Base-by-base conservation (phyloP, 2,888 invertebrate species). In the Blera fallax region DNA sequence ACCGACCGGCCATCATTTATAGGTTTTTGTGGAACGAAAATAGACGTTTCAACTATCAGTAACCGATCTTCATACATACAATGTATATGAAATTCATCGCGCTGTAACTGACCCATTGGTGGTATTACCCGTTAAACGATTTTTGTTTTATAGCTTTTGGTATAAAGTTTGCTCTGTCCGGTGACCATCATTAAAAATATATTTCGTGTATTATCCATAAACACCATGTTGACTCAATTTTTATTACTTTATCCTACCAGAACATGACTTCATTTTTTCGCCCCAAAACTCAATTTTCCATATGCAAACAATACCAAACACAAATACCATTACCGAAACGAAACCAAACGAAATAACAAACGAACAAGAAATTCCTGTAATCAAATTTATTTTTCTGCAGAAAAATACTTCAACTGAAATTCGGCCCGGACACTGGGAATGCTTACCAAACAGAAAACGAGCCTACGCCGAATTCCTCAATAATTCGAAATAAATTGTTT, bases 281-380 rank as follows among this genome's bases (percentile, higher is more conserved):
- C n/a, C 21, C 21, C 21, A 48, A 48, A 11, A n/a, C 14, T 4
- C 16, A 32, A n/a, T 32, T 29, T 48, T 21, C 48, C 32, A n/a
- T 60, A 43, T 50, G 50, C 77, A 60, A 60, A 60, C 43, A 69
- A 77, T 27, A 67, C 14, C 0, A 27, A 50, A 77, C 21, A 77
- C 21, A 77, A 67, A 69, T 60, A 60, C 29, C 21, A 67, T 67
- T 62, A 60, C 50, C 62, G 10, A 6, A 40, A 29, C 21, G 21
- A 62, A 73, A 52, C n/a, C n/a, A n/a, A n/a, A n/a, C 24, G 24
- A 24, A 24, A 24, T 52, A 50, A 60, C 72, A 37, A 40, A 32
- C 32, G 29, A 50, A 43, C 34, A 43, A 34, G 24, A 62, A 45
- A 54, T 73, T 29, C 11, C 34, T 32, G 40, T 21, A 32, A 73